These are phyloP conservation scores for Nomada flava DNA, from an alignment of 2,888 invertebrate genomes.

Conservation along the genomic window DNA sequence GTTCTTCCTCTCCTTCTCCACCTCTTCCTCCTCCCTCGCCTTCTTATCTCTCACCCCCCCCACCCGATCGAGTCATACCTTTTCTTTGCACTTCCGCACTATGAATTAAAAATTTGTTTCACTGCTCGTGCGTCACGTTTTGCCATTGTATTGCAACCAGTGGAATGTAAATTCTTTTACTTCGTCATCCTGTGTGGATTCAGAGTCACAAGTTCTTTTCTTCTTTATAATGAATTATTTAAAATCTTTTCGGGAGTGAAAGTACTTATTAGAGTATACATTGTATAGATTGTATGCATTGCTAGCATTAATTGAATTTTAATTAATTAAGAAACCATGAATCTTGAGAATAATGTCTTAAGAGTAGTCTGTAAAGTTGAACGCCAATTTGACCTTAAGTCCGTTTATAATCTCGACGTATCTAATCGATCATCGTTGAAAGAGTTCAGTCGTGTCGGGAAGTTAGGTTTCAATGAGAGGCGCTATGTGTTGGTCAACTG, in stretches of 20 bases:
- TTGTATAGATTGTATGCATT: no score
- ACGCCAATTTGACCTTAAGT: constrained; percentile 12
- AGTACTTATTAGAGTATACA: no score
- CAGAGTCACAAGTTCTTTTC: no score
- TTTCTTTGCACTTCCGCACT: constrained; percentile 15
- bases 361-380: not conserved
- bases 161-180: no score
- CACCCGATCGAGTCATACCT: not conserved
- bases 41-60: no score
- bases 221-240: no score
- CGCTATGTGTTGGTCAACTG: constrained; percentile 21
- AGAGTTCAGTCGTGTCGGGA: constrained; percentile 28
- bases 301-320: no score
- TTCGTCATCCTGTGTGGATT: no score
- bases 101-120: constrained; percentile 6
- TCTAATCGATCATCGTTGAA: constrained; percentile 34
- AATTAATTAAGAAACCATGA: not conserved
- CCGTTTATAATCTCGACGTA: constrained; percentile 17
- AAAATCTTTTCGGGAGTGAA: no score
- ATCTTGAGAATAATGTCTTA: no score
- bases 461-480: constrained; percentile 20
- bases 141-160: not conserved
- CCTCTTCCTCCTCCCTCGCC: not conserved
- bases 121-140: not conserved
- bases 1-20: constrained; percentile 20